Percentiles rank a stretch among this genome's conserved stretches.
Evolutionary conservation across 2,888 invertebrate species (phyloP).

Genomic region (Tetragonisca angustula): DNA sequence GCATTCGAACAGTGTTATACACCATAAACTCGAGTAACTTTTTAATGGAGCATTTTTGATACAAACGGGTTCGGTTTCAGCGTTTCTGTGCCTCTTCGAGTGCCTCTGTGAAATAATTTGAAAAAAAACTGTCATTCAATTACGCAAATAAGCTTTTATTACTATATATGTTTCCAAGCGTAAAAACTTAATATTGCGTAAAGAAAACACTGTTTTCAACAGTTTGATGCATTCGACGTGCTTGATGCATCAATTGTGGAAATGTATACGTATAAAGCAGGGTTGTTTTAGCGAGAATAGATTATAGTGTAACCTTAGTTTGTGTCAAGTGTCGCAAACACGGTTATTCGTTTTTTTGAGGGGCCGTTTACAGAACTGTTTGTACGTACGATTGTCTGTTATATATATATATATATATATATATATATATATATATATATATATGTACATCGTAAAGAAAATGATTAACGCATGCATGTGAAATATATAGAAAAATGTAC

Average conservation of each 20-base stretch:
- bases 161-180: not conserved
- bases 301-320: not conserved
- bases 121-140: not conserved
- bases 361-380: not conserved
- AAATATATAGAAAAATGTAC: constrained; percentile 25
- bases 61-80: not conserved
- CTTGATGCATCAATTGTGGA: not conserved
- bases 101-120: not conserved
- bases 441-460: not conserved
- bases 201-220: not conserved
- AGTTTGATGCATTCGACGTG: not conserved
- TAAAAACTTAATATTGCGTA: not conserved
- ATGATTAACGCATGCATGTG: constrained; percentile 11
- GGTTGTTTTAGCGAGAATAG: not conserved
- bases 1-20: not conserved
- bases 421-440: not conserved
- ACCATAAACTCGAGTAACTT: not conserved
- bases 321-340: not conserved
- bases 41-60: not conserved
- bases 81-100: not conserved
- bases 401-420: not conserved
- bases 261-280: not conserved
- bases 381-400: not conserved
- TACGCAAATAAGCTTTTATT: not conserved
- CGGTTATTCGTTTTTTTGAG: constrained; percentile 11